Conservation (phyloP, 2,113 vertebrate genomes). For the Neopipo cinnamomea region DNA sequence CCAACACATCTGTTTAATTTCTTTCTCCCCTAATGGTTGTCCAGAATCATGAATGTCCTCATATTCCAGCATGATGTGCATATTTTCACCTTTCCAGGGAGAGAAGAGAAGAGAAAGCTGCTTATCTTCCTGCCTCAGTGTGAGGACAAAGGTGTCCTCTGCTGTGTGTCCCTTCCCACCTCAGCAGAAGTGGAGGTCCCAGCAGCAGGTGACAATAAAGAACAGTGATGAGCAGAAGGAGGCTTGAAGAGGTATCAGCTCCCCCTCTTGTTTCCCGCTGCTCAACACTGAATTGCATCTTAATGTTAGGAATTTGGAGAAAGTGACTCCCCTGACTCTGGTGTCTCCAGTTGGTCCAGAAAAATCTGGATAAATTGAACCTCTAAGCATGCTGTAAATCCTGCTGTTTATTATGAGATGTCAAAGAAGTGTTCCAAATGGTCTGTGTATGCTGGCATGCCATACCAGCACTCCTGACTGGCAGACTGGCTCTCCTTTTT, state of each 20-base stretch:
- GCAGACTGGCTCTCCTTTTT: neutral
- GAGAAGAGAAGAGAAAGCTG: neutral
- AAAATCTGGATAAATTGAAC: neutral
- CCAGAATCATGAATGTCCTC: neutral
- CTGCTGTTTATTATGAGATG: slow-evolving; percentile 28
- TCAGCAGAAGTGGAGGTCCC: neutral
- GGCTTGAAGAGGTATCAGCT: neutral
- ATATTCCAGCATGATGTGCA: neutral
- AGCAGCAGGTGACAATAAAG: neutral
- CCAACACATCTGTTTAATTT: neutral
- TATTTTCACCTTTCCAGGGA: neutral
- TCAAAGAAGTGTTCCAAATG: neutral
- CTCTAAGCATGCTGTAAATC: neutral
- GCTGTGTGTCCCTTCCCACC: neutral
- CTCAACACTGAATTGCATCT: neutral
- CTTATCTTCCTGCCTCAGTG: neutral
- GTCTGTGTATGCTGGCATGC: neutral
- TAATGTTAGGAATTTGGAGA: neutral
- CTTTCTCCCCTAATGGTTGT: neutral
- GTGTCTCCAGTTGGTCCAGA: neutral
- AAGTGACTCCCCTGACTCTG: neutral
- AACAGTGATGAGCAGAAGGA: neutral
- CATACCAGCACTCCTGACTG: neutral
- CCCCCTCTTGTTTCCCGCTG: neutral
- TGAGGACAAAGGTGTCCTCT: neutral